Evolutionary conservation across 2,113 vertebrate genomes (phyloP), one percentile per base, ranked within the genome.

Genomic region (Thunnus maccoyii): DNA sequence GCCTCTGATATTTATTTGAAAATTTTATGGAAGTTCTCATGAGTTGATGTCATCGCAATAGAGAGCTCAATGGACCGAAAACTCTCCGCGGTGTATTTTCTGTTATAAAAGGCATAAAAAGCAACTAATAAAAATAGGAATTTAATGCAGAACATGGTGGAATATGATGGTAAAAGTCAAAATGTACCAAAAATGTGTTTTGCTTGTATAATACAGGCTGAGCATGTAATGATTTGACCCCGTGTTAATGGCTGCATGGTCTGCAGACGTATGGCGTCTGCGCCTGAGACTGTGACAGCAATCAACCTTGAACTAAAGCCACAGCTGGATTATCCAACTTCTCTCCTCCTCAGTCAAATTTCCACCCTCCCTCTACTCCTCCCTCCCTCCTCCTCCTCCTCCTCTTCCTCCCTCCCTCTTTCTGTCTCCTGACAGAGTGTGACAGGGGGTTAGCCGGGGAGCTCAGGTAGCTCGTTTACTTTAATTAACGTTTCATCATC

Each of bases 401-500:
- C 36, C 5, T 17, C 44, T 52, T 55, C 50, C n/a, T n/a, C 61
- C 11, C 51, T 20, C 27, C 47, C 60, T 55, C 76, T 71, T 50
- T 77, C 76, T 86, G 76, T 80, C 74, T 84, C 86, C 86, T 91
- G 92, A 93, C 92, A 91, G 86, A 90, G 74, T 86, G 93, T 94
- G 92, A 92, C 90, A 92, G 84, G 88, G 89, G 92, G 93, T 94
- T 92, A 94, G 89, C 88, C 87, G 73, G 63, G 85, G 91, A 91
- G 91, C 92, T 93, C 93, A 93, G 92, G 90, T 92, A 94, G 91
- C 93, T 95, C 92, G 87, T 95, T 94, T 94, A 93, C 89, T 94
- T 93, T 93, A 94, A 94, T 94, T 93, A 95, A 93, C 87, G 90
- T 93, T 93, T 94, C 93, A 94, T 94, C 95, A 93, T 91, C 85